Base-by-base conservation (phyloP, 2,797 vertebrate genomes). In the Thamnophis elegans region DNA sequence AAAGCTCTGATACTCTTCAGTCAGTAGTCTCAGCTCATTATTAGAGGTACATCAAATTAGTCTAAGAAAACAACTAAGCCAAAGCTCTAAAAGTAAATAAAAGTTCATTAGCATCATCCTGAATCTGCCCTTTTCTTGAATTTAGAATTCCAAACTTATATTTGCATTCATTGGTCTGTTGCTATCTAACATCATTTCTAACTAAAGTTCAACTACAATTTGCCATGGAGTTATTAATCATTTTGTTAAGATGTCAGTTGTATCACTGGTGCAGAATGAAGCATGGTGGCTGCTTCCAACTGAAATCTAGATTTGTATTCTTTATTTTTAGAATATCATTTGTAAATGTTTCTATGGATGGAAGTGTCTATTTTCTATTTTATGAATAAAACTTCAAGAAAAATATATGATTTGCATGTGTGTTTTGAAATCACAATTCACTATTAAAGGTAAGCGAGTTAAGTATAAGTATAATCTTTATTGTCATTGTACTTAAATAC, bases 361-460 rank as follows among this genome's bases (percentile, higher is more conserved):
- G 22, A 56, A 93, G 13, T 91, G 91, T 87, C 92, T 92, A 55
- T 93, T 96, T 94, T 96, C 47, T 95, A 92, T 90, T 68, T 94
- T 93, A 93, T 95, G 94, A 97, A 93, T 82, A 92, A 93, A 16
- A 0, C 0, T 95, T 96, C 93, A 86, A 88, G 59, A 53, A 93
- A 91, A 14, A 0, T 88, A 3, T 20, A 56, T 12, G 18, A 9
- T 90, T n/a, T 94, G 11, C 59, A n/a, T n/a, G 22, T 25, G 54
- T 28, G 4, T 87, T 92, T 82, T 85, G 91, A 73, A 91, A 8
- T 20, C 10, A 53, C 42, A 16, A 9, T 86, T 87, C 25, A 55
- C 0, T 87, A 28, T 47, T 90, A 36, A 86, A 20, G 59, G 20
- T 47, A 82, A 82, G n/a, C 32, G n/a, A 73, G 16, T 73, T 36